These are phyloP conservation scores for Mimas tiliae DNA, from an alignment of 2,888 invertebrate genomes.

Conservation along the genomic window DNA sequence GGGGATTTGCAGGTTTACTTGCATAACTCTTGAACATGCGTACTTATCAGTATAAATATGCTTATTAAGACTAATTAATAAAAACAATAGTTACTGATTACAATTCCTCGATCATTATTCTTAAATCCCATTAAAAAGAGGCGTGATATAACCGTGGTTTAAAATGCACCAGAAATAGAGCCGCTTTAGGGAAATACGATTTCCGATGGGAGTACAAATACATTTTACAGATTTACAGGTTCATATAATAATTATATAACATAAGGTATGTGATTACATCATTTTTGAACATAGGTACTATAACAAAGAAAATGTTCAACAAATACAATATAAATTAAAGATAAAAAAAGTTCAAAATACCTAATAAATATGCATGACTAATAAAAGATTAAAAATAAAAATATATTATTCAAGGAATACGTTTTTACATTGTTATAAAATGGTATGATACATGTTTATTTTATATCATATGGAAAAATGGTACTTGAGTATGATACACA, in stretches of 20 bases:
- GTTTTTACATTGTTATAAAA: slow-evolving; percentile 3
- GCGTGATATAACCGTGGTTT: background rate
- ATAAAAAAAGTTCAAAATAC: no score
- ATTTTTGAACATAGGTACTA: background rate
- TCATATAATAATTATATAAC: background rate
- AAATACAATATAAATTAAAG: no score
- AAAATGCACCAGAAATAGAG: no score
- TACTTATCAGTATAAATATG: slow-evolving; percentile 57
- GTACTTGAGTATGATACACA: background rate
- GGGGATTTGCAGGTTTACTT: slow-evolving; percentile 83
- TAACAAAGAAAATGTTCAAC: no score
- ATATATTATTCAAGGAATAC: slow-evolving; percentile 6
- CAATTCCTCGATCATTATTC: slow-evolving; percentile 64
- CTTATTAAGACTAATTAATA: slow-evolving; percentile 51
- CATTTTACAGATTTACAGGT: slow-evolving; percentile 22
- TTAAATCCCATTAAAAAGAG: slow-evolving; percentile 20
- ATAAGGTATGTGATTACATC: background rate
- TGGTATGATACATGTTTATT: slow-evolving; percentile 6
- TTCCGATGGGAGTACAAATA: slow-evolving; percentile 6
- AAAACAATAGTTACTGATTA: slow-evolving; percentile 70
- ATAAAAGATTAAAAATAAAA: background rate
- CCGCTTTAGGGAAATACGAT: background rate
- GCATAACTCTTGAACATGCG: slow-evolving; percentile 80
- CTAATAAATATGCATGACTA: background rate
- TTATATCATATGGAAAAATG: background rate